Conservation (phyloP, 2,797 vertebrate species). For the Thalassophryne amazonica region DNA sequence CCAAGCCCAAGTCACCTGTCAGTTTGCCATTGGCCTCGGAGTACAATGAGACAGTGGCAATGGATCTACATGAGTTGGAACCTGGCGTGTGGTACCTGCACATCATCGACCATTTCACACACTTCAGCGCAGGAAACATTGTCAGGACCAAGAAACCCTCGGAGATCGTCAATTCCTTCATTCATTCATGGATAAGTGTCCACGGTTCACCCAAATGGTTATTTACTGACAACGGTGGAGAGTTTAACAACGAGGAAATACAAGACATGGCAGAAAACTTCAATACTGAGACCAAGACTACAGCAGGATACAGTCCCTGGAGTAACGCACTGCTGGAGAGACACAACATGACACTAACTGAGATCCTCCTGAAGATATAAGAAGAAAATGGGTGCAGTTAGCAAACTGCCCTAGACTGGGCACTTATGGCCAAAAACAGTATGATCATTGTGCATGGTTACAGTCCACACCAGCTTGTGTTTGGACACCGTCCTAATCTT, state of each 20-base stretch:
- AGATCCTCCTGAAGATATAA: slow-evolving; percentile 23
- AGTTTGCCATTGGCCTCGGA: not conserved
- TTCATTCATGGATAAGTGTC: slow-evolving; percentile 22
- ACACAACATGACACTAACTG: slow-evolving; percentile 21
- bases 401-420: slow-evolving; percentile 29
- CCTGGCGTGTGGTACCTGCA: slow-evolving; percentile 21
- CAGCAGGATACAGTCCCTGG: slow-evolving; percentile 25
- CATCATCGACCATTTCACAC: slow-evolving; percentile 33
- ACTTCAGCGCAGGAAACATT: slow-evolving; percentile 19
- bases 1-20: slow-evolving; percentile 13
- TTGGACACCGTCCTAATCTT: slow-evolving; percentile 18
- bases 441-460: slow-evolving; percentile 35
- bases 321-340: slow-evolving; percentile 21
- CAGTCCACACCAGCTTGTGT: slow-evolving; percentile 29
- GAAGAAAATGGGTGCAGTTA: slow-evolving; percentile 21
- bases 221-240: slow-evolving; percentile 23
- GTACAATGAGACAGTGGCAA: slow-evolving; percentile 29
- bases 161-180: slow-evolving; percentile 21
- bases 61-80: slow-evolving; percentile 32
- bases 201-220: slow-evolving; percentile 12
- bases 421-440: slow-evolving; percentile 31
- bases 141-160: slow-evolving; percentile 7
- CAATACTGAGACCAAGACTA: slow-evolving; percentile 29
- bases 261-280: slow-evolving; percentile 43
- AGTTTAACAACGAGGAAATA: slow-evolving; percentile 37